A percentile compares a stretch with the other conserved stretches of the same genome.
Evolutionary conservation across 2,113 vertebrate species (phyloP).

Genomic region (Aythya baeri): DNA sequence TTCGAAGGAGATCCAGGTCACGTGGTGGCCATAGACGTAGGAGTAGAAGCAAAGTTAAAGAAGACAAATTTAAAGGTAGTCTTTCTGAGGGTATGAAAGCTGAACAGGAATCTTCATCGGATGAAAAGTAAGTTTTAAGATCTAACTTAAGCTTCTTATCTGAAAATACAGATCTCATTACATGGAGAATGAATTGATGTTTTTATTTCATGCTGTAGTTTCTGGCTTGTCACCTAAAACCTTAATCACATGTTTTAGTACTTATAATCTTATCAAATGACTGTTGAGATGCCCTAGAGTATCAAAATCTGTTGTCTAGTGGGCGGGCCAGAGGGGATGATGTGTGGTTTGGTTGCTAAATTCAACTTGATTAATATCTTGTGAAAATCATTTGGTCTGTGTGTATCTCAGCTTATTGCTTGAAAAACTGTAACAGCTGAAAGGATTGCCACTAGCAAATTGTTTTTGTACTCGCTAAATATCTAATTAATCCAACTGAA

Average conservation of each 20-base stretch:
- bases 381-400: background rate
- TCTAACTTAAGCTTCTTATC: background rate
- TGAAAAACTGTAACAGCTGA: background rate
- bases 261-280: background rate
- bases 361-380: background rate
- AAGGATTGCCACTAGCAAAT: background rate
- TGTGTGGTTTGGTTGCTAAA: background rate
- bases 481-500: background rate
- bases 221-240: background rate
- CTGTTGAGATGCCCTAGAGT: background rate
- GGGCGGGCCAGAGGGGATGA: background rate
- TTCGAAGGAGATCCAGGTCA: conserved; percentile 87
- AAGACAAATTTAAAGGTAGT: conserved; percentile 98
- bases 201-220: background rate
- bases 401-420: background rate
- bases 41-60: conserved; percentile 86
- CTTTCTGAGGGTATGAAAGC: conserved; percentile 98
- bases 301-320: background rate
- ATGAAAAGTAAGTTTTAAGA: conserved; percentile 87
- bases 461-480: background rate
- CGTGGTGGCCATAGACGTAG: conserved; percentile 84
- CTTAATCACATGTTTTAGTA: background rate
- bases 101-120: conserved; percentile 93
- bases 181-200: background rate
- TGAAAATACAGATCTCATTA: background rate